Evolutionary conservation across 2,113 vertebrate genomes (phyloP), one percentile per base, ranked within the genome.

Genomic region (Perognathus longimembris): DNA sequence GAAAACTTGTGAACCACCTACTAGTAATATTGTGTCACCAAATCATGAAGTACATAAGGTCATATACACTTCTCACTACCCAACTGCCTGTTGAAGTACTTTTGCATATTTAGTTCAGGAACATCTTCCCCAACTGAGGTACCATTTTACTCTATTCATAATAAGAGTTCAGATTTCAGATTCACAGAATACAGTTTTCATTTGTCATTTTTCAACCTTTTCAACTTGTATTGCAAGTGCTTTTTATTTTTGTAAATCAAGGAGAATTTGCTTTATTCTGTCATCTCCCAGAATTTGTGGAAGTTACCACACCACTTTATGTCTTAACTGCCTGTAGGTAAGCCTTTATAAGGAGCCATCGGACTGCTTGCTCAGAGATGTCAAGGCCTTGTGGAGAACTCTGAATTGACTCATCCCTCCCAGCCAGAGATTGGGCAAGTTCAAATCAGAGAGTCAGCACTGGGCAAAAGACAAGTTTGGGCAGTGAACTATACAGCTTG

Each of bases 191-290:
- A 18, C 42, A 77, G n/a, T 24, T 50, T 89, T 64, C 59, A 45
- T 57, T 67, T 80, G 30, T 83, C 38, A 21, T n/a, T 92, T 69
- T 34, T 90, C 7, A 34, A 67, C 77, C 77, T 81, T 82, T 82
- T 38, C 7, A 78, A n/a, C 32, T 64, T 61, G n/a, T 12, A 7
- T 93, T 77, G 18, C 40, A 63, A 32, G 50, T 74, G 10, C 15
- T 89, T 38, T 88, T 71, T 74, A 69, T 24, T 59, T 61, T 61
- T 61, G 5, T 61, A 61, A 61, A 79, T 34, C 7, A 21, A 89
- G 26, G 28, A 73, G 66, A 85, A 91, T 26, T 2, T 64, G 71
- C 70, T 66, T 26, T 71, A 89, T 42, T 59, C 59, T 36, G 7
- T 18, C 67, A 34, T 74, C 22, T 61, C 5, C 32, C 3, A 36